phyloP scores from a whole-genome alignment of 2,113 vertebrate genomes.

The Emydura subglobosa region DNA sequence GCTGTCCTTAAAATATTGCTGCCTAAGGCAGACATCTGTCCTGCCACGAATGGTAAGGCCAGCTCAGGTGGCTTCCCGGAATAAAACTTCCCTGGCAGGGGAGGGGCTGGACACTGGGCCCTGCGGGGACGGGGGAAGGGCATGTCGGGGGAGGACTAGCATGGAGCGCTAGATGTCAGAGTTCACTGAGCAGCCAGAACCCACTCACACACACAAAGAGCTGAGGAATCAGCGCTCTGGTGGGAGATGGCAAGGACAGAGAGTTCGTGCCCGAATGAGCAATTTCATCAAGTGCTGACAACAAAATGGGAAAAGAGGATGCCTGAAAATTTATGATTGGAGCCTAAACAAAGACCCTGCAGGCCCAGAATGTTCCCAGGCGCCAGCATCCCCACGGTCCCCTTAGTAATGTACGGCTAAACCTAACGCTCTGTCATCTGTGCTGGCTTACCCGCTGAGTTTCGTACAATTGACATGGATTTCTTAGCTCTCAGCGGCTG shows the following conservation, averaged over 20 bases:
- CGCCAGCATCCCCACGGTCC: rapidly evolving
- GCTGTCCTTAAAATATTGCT: not conserved
- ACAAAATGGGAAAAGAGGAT: not conserved
- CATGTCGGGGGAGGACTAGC: too few species aligned
- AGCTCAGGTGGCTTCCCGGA: not conserved
- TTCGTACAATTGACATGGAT: rapidly evolving
- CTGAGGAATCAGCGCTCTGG: rapidly evolving
- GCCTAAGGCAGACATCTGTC: not conserved
- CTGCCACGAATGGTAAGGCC: rapidly evolving
- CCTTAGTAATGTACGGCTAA: not conserved
- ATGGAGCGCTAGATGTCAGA: not conserved
- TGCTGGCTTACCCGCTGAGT: rapidly evolving
- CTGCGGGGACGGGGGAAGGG: not conserved
- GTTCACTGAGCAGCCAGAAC: not conserved
- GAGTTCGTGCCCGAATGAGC: rapidly evolving
- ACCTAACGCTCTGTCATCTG: not conserved
- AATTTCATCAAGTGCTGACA: not conserved
- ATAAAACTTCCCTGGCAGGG: not conserved
- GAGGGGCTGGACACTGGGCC: not conserved
- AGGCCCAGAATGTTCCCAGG: not conserved
- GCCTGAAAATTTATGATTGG: not conserved
- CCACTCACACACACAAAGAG: rapidly evolving
- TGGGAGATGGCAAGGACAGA: not conserved
- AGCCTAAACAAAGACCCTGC: rapidly evolving
- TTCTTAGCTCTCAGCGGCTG: not conserved